Conservation (phyloP, 2,113 vertebrate genomes). For the Corythaixoides concolor region DNA sequence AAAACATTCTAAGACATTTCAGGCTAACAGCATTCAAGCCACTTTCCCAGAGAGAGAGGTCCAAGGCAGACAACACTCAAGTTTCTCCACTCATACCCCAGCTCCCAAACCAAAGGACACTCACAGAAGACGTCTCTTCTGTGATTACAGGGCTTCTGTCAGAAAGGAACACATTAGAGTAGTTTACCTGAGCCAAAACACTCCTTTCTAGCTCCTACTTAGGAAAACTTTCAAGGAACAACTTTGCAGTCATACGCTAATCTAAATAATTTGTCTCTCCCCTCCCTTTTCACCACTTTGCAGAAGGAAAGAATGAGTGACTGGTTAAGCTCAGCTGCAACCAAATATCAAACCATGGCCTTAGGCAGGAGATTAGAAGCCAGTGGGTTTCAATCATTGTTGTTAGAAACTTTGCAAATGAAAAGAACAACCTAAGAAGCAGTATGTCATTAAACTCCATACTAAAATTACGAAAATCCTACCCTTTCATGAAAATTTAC, state of each 20-base stretch:
- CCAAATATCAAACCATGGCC: neutral
- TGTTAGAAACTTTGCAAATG: neutral
- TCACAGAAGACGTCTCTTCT: neutral
- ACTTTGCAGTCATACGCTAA: neutral
- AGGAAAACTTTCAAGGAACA: neutral
- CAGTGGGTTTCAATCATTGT: neutral
- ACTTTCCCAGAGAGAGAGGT: neutral
- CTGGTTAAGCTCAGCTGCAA: neutral
- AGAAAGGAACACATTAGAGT: neutral
- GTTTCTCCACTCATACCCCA: neutral
- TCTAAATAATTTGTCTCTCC: neutral
- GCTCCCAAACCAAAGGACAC: neutral
- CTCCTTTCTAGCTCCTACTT: neutral
- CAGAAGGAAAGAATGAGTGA: neutral
- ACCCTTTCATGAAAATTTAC: neutral
- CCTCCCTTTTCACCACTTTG: neutral
- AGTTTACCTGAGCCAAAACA: neutral
- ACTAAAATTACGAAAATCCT: neutral
- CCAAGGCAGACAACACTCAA: neutral
- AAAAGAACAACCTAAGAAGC: neutral
- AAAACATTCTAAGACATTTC: neutral
- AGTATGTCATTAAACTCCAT: neutral
- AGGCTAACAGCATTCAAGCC: neutral
- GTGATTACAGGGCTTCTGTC: neutral
- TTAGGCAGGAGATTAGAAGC: neutral